Base-by-base conservation (phyloP, 2,888 invertebrate species). In the Yponomeuta evonymella region DNA sequence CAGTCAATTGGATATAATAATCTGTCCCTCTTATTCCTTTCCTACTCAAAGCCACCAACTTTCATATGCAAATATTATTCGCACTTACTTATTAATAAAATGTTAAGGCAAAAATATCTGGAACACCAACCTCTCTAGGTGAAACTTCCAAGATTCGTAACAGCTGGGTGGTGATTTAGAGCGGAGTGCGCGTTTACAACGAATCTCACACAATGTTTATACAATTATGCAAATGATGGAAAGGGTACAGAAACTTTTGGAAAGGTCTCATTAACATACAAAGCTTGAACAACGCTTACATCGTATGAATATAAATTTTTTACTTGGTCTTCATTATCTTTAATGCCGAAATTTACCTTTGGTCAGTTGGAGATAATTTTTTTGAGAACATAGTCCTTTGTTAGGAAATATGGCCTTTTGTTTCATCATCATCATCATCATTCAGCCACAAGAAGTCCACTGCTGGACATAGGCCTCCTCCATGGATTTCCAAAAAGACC, bases 141-240 rank as follows among this genome's bases (percentile, higher is more conserved):
- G 3, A 58, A 58, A 58, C 51, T 58, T 58, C 4, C 15, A 58
- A 58, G 51, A 58, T 58, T 58, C 15, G 15, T 12, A 58, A 58
- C 51, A 58, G 51, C 51, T 58, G 51, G 51, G 65, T 29, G 29
- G 29, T 65, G 65, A 65, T 65, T 65, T 65, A 65, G 51, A 65
- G 65, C 33, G 33, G 29, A 12, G 30, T 5, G 11, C 65, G 43
- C 33, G 33, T 67, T 67, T 67, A 36, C 51, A 68, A 68, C 48
- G 68, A 82, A 83, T 83, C 81, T 81, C 81, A 82, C 79, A 81
- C 81, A 79, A 84, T 85, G 82, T 84, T 85, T 83, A 82, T 83
- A 82, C 83, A 85, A 85, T 85, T 84, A 84, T 84, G 83, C 78
- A 85, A 84, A 85, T 82, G 78, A 23, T 69, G 23, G 33, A 69